Evolutionary conservation across 2,888 invertebrate genomes (phyloP).

Genomic region (Cylindroiulus punctatus): DNA sequence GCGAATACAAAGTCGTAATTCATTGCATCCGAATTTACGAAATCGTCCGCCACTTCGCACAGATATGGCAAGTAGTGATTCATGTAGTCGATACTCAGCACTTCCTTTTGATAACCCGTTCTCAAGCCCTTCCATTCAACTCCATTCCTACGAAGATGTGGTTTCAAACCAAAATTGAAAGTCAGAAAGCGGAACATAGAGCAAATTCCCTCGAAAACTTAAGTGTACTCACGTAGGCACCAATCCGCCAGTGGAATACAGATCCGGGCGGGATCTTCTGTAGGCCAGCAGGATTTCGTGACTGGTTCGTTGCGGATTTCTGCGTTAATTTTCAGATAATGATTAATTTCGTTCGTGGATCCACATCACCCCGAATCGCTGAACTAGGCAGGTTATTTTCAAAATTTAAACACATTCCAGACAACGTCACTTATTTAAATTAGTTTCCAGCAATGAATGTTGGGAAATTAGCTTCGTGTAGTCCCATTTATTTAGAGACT

Average conservation of each 20-base stretch:
- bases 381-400: no score
- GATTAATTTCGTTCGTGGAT: no score
- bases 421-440: no score
- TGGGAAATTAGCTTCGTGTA: no score
- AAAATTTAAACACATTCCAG: no score
- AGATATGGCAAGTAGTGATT: slow-evolving; percentile 13
- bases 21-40: slow-evolving; percentile 40
- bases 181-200: no score
- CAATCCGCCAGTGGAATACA: slow-evolving; percentile 29
- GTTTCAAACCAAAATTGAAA: no score
- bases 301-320: slow-evolving; percentile 30
- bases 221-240: slow-evolving; percentile 51
- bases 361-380: no score
- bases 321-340: no score
- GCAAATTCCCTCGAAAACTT: no score
- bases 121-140: slow-evolving; percentile 43
- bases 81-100: not conserved
- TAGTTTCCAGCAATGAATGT: no score
- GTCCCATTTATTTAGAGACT: no score
- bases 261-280: slow-evolving; percentile 7
- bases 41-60: slow-evolving; percentile 13
- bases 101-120: slow-evolving; percentile 40
- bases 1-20: not conserved
- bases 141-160: slow-evolving; percentile 51
- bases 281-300: slow-evolving; percentile 36